A percentile compares a stretch with the other conserved stretches of the same genome.
Evolutionary conservation across 1,140 invertebrate genomes (phyloP).

Genomic region (Caenorhabditis elegans): DNA sequence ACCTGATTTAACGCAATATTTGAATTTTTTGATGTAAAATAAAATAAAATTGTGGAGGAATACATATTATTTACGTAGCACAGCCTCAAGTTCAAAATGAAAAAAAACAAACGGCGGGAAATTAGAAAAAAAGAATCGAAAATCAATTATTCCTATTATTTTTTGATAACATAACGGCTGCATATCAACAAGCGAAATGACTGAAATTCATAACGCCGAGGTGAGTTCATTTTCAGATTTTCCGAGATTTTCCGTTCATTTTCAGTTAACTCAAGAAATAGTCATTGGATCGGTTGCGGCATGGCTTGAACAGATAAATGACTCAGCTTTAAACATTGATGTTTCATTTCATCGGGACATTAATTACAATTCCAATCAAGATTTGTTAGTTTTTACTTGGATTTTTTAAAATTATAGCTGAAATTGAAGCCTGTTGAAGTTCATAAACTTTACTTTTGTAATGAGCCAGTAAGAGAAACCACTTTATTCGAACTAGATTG

Average conservation of each 20-base stretch:
- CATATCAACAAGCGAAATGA: slow-evolving; percentile 10
- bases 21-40: slow-evolving; percentile 7
- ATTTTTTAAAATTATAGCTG: too few relatives aligned
- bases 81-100: too few relatives aligned
- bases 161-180: not conserved
- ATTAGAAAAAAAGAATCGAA: not conserved
- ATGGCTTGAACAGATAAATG: slow-evolving; percentile 21
- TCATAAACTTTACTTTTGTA: too few relatives aligned
- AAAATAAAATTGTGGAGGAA: too few relatives aligned
- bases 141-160: not conserved
- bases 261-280: slow-evolving; percentile 31
- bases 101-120: too few relatives aligned
- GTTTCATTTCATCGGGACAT: not conserved
- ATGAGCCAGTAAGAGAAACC: too few relatives aligned
- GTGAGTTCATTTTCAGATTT: not conserved
- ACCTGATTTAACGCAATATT: not conserved
- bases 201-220: slow-evolving; percentile 29
- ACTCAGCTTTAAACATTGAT: not conserved
- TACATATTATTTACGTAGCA: too few relatives aligned
- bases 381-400: not conserved
- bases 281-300: slow-evolving; percentile 21
- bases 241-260: not conserved
- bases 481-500: too few relatives aligned
- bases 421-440: too few relatives aligned
- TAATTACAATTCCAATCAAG: not conserved